Evolutionary conservation across 1,140 invertebrate genomes (phyloP), one percentile per base, ranked within the genome.

Genomic region (Apolygus lucorum): DNA sequence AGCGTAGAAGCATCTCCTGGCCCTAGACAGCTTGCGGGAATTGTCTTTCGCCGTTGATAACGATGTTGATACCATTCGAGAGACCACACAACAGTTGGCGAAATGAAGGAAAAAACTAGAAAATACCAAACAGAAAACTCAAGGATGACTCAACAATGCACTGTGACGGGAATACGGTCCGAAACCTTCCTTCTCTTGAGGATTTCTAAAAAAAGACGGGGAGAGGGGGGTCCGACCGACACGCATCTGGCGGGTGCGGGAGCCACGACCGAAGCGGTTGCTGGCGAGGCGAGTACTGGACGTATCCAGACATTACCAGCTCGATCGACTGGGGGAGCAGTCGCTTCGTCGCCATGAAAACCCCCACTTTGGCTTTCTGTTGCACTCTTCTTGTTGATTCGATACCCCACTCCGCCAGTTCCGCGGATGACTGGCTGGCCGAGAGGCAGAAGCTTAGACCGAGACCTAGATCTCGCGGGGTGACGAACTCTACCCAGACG

Each of bases 261-360:
- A 28, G 2, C 14, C 28, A 29, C 64, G 22, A 14, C 34, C 67
- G 67, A 68, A 52, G 22, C 64, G 54, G 54, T 59, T 59, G 54
- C 54, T 24, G 4, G 54, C 22, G 64, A 24, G 64, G n/a, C 28
- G 34, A 2, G 67, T 52, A 68, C 67, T 68, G 67, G 67, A 22
- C 67, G 42, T 28, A 68, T 68, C 67, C 67, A 52, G 67, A 52
- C 67, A 26, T 52, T 25, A 68, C 67, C 49, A 26, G 67, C 67
- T 68, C 34, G 34, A 42, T 4, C 34, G 34, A 17, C 34, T 42
- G 34, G 34, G 4, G 4, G 34, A n/a, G n/a, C n/a, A n/a, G n/a
- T n/a, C n/a, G n/a, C n/a, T n/a, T n/a, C n/a, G n/a, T n/a, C n/a
- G n/a, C n/a, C n/a, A n/a, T n/a, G n/a, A n/a, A n/a, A n/a, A n/a